These are phyloP conservation scores for Conops quadrifasciatus DNA, from an alignment of 2,888 invertebrate genomes.

Conservation along the genomic window DNA sequence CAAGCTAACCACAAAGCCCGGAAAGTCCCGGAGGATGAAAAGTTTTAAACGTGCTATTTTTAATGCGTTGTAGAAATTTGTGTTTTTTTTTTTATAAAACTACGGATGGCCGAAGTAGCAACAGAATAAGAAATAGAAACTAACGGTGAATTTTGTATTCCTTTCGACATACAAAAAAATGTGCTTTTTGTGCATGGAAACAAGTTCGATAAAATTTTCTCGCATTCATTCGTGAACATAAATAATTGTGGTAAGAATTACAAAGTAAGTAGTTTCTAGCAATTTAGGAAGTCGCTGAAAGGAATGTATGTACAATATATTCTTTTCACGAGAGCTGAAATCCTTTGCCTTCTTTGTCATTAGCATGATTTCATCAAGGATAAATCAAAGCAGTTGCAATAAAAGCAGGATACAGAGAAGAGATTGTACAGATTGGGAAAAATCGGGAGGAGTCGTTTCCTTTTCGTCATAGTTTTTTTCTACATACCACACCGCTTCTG, in stretches of 20 bases:
- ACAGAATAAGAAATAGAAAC: conserved; percentile 16
- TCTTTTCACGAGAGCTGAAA: neutral
- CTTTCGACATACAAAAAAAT: conserved; percentile 24
- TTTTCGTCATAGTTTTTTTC: conserved; percentile 45
- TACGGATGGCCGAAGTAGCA: conserved; percentile 20
- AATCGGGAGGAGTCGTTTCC: conserved; percentile 48
- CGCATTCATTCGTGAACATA: neutral
- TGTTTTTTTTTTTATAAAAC: conserved; percentile 13
- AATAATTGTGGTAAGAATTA: neutral
- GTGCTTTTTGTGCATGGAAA: conserved; percentile 32
- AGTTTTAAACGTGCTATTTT: conserved; percentile 13
- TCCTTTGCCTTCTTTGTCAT: neutral
- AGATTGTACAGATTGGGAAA: conserved; percentile 26
- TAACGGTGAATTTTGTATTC: conserved; percentile 35
- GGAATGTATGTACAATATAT: neutral
- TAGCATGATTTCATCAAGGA: conserved; percentile 18
- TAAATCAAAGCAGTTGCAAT: conserved; percentile 10
- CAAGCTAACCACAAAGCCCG: neutral
- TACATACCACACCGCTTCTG: conserved; percentile 4
- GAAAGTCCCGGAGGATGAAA: neutral
- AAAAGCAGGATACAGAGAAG: conserved; percentile 8
- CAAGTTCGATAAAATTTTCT: neutral
- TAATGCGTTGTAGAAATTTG: conserved; percentile 27
- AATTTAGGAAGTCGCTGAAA: neutral
- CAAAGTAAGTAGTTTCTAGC: neutral